These are phyloP conservation scores for Delichon dasypus DNA, from an alignment of 2,797 vertebrate genomes.

Conservation along the genomic window DNA sequence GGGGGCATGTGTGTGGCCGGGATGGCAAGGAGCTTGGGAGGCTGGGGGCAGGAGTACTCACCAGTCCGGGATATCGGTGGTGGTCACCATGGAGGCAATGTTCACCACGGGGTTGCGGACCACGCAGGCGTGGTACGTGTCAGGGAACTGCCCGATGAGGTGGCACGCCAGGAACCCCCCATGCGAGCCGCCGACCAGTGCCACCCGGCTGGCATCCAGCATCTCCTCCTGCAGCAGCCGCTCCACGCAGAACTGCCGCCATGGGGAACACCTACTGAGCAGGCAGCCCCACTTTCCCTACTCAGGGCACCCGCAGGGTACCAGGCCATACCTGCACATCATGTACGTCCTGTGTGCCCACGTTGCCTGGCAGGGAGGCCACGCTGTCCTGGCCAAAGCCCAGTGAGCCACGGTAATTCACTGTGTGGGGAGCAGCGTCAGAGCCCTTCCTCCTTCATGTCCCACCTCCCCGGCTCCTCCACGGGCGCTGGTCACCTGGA, in stretches of 20 bases:
- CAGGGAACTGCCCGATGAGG: conserved; percentile 92
- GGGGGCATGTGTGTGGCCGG: rapidly evolving
- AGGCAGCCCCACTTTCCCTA: background rate
- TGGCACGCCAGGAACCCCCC: conserved; percentile 96
- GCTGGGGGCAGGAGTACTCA: conserved; percentile 36
- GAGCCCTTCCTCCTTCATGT: background rate
- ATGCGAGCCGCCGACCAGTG: conserved; percentile 89
- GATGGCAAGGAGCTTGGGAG: background rate
- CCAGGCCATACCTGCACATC: conserved; percentile 87
- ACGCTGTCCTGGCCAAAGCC: conserved; percentile 94
- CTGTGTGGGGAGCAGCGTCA: conserved; percentile 54
- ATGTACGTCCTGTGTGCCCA: conserved; percentile 90
- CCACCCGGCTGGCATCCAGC: conserved; percentile 81
- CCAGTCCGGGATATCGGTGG: conserved; percentile 97
- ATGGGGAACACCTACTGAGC: background rate
- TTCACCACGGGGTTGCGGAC: conserved; percentile 91
- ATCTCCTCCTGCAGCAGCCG: conserved; percentile 78
- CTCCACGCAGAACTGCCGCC: conserved; percentile 82
- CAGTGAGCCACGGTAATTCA: conserved; percentile 94
- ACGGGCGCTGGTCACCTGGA: background rate
- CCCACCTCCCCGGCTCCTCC: rapidly evolving
- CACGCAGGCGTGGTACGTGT: conserved; percentile 88
- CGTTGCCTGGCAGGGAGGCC: conserved; percentile 86
- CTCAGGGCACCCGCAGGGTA: rapidly evolving
- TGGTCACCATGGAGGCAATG: conserved; percentile 87